phyloP scores from a whole-genome alignment of 1,140 invertebrate genomes.

The Eubasilissa regina region DNA sequence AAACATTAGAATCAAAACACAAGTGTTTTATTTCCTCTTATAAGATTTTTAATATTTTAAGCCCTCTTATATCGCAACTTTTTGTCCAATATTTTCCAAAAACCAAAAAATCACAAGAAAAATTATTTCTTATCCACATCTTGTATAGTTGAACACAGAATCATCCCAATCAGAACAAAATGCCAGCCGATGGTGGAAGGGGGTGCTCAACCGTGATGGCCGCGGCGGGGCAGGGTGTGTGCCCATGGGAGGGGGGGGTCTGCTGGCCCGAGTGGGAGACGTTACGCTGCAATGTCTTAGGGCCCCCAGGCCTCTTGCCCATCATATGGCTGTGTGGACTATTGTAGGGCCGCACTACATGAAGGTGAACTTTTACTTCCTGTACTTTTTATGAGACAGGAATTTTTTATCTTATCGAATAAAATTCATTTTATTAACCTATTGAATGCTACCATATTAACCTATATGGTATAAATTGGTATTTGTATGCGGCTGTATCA shows the following conservation, averaged over 20 bases:
- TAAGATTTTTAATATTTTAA: too few relatives aligned
- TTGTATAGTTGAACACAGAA: slow-evolving; percentile 59
- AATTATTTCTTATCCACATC: not conserved
- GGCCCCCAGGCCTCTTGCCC: slow-evolving; percentile 89
- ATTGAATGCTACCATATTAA: too few relatives aligned
- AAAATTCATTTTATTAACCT: too few relatives aligned
- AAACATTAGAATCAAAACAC: too few relatives aligned
- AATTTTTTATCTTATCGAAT: too few relatives aligned
- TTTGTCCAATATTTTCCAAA: not conserved
- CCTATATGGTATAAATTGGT: too few relatives aligned
- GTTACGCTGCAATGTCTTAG: slow-evolving; percentile 89
- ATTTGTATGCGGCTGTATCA: too few relatives aligned
- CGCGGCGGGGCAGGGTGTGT: slow-evolving; percentile 64
- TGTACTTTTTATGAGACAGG: too few relatives aligned
- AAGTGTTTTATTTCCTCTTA: too few relatives aligned
- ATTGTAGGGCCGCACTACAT: slow-evolving; percentile 92
- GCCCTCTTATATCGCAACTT: not conserved
- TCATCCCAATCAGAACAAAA: slow-evolving; percentile 62
- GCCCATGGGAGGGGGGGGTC: slow-evolving; percentile 67
- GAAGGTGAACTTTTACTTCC: slow-evolving; percentile 75
- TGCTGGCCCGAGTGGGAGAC: slow-evolving; percentile 88
- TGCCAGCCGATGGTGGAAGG: slow-evolving; percentile 74
- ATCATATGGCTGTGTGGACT: slow-evolving; percentile 92
- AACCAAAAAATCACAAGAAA: slow-evolving; percentile 15
- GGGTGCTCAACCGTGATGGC: slow-evolving; percentile 58